Evolutionary conservation across 2,797 vertebrate genomes (phyloP).

Genomic region (Meriones psammophilus): DNA sequence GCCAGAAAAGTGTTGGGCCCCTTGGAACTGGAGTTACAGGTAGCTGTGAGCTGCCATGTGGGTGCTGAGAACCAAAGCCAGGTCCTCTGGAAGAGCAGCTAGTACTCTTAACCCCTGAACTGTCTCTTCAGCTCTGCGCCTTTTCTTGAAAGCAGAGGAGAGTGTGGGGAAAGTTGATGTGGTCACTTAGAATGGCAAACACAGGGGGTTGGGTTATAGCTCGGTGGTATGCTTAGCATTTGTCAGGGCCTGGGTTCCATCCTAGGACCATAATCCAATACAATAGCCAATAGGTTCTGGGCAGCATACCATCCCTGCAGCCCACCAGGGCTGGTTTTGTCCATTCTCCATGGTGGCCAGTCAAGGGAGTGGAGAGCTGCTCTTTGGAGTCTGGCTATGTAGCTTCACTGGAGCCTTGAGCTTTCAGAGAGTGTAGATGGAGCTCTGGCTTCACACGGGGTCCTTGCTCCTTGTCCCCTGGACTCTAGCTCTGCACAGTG

Average conservation of each 20-base stretch:
- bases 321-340: background rate
- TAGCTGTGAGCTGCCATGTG: background rate
- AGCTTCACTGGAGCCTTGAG: background rate
- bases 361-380: background rate
- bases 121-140: background rate
- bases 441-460: no score
- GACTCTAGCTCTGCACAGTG: background rate
- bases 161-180: background rate
- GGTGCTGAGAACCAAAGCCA: background rate
- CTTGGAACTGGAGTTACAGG: background rate
- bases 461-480: background rate
- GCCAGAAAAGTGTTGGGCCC: background rate
- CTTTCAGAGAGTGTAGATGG: background rate
- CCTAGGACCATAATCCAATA: background rate
- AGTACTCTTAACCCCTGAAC: background rate
- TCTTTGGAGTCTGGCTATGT: no score
- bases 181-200: background rate
- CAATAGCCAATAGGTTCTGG: background rate
- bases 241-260: background rate
- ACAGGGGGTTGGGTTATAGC: no score
- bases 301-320: background rate
- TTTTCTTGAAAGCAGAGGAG: background rate
- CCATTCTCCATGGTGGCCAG: background rate
- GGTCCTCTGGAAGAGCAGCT: background rate
- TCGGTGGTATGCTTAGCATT: background rate